These are phyloP conservation scores for Meda fulgida DNA, from an alignment of 2,797 vertebrate species.

Conservation along the genomic window DNA sequence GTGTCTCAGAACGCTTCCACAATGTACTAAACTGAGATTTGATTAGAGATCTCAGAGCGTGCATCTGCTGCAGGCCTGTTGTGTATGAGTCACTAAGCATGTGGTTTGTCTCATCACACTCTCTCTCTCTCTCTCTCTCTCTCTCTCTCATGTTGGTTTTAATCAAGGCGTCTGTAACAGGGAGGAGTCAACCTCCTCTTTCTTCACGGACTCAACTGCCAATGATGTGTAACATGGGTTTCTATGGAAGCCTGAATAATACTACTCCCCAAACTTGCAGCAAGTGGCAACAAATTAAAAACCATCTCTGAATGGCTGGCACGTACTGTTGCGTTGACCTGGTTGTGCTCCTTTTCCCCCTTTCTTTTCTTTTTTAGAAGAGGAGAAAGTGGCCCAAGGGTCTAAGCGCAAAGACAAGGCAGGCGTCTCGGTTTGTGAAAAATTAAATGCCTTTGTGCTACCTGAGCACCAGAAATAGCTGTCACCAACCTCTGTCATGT, in stretches of 20 bases:
- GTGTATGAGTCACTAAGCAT: constrained; percentile 52
- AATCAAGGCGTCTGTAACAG: constrained; percentile 48
- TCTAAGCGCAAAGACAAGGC: constrained; percentile 4
- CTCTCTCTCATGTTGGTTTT: constrained; percentile 53
- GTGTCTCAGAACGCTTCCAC: constrained; percentile 27
- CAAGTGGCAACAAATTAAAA: constrained; percentile 47
- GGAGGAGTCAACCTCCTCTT: constrained; percentile 50
- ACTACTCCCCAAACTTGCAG: constrained; percentile 43
- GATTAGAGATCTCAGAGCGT: constrained; percentile 47
- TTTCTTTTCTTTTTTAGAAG: neutral
- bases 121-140: constrained; percentile 6
- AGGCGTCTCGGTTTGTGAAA: constrained; percentile 45
- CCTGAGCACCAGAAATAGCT: constrained; percentile 63
- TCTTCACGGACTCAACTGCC: constrained; percentile 45
- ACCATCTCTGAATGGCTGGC: constrained; percentile 32
- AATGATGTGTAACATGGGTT: constrained; percentile 57
- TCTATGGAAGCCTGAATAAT: constrained; percentile 56
- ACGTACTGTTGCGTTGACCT: constrained; percentile 15
- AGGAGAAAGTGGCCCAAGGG: constrained; percentile 18
- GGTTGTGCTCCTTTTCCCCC: neutral
- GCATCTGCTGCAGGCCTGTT: constrained; percentile 53
- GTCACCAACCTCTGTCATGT: constrained; percentile 38
- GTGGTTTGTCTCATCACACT: constrained; percentile 51
- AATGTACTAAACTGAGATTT: constrained; percentile 29
- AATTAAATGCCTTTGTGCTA: constrained; percentile 46